Evolutionary conservation across 2,888 invertebrate genomes (phyloP).

Genomic region (Acanthacorydalis orientalis): DNA sequence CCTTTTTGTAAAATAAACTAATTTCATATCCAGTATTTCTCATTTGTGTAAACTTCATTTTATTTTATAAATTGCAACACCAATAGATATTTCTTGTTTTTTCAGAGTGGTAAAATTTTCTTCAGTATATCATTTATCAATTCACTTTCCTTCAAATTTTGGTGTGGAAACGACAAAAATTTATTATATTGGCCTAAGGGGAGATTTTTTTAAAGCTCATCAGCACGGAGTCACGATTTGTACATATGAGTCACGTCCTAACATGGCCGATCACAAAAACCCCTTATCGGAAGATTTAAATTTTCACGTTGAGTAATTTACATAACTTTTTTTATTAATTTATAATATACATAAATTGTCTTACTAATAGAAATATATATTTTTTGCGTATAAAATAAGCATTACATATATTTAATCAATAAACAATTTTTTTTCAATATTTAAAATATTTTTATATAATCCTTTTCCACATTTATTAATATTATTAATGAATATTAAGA

Average conservation of each 20-base stretch:
- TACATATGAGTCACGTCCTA: slow-evolving; percentile 76
- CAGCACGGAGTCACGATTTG: slow-evolving; percentile 84
- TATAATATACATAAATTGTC: too few species aligned
- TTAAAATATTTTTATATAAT: too few species aligned
- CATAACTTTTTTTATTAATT: neutral
- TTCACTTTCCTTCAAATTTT: slow-evolving; percentile 82
- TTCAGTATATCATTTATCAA: slow-evolving; percentile 70
- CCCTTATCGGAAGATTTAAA: slow-evolving; percentile 42
- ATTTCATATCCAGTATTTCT: too few species aligned
- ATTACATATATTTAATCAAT: too few species aligned
- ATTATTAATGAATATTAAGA: too few species aligned
- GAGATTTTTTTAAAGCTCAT: slow-evolving; percentile 75
- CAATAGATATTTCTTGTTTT: slow-evolving; percentile 16
- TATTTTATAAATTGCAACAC: slow-evolving; percentile 7
- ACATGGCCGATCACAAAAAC: slow-evolving; percentile 69
- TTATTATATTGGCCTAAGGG: slow-evolving; percentile 88
- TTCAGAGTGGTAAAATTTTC: slow-evolving; percentile 83
- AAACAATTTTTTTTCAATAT: too few species aligned
- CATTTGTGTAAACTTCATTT: neutral
- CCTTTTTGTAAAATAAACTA: too few species aligned
- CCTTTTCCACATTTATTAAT: too few species aligned
- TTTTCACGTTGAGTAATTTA: slow-evolving; percentile 35
- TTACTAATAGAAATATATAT: too few species aligned
- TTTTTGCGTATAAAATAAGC: too few species aligned
- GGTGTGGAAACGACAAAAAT: slow-evolving; percentile 72